Evolutionary conservation across 2,888 invertebrate genomes (phyloP), one percentile per base, ranked within the genome.

Genomic region (Apamea anceps): DNA sequence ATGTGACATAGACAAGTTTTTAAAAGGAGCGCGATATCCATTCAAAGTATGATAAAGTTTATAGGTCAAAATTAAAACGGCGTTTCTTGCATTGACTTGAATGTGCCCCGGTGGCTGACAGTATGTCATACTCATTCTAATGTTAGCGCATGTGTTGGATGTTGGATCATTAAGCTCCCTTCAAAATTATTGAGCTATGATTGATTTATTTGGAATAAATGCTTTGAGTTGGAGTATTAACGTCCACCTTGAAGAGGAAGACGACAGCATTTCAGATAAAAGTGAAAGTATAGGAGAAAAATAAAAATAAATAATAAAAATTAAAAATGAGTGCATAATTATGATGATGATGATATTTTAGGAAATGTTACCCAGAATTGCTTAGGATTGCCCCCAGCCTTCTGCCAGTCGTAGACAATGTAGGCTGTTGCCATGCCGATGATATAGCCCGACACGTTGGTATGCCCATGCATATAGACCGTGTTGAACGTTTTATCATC

Each of bases 341-440:
- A 48, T 45, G 45, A 13, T 28, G 3, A 48, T 1, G 6, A n/a
- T 37, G 42, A 37, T 66, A 37, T 37, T 37, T 6, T 21, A 15
- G 13, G 32, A 37, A 15, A n/a, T 0, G 0, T 75, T 88, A 94
- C 94, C 91, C 88, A 88, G 73, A 90, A 91, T 67, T 89, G 89
- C 8, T 85, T 74, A 0, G 88, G 57, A 32, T 90, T 85, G n/a
- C 89, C 76, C 15, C 88, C 81, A 3, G 83, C 87, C 13, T 89
- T 87, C 81, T 94, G 93, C 84, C 91, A 90, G 65, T 90, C 73
- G 80, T 93, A 92, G 62, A 94, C 74, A 0, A 93, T 77, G 86
- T 92, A 91, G 4, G 93, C 95, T 15, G 91, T 68, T 7, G 89
- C 86, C 74, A 95, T 85, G 4, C 96, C 96, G 3, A 94, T 74